These are phyloP conservation scores for Peromyscus eremicus DNA, from an alignment of 2,797 vertebrate species.

Conservation along the genomic window DNA sequence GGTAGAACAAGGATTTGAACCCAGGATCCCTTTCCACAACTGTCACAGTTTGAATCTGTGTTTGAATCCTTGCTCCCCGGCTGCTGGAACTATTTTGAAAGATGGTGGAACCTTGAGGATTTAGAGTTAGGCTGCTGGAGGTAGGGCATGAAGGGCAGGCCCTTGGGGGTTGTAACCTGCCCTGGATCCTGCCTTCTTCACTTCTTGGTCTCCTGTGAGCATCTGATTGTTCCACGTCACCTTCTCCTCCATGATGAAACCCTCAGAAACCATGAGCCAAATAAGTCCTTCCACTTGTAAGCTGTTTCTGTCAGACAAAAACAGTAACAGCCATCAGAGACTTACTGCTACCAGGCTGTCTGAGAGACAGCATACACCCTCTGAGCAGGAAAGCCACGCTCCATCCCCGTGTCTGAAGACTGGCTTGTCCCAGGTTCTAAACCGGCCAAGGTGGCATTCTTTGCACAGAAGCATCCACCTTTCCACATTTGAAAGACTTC, in stretches of 20 bases:
- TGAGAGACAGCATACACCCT: background rate
- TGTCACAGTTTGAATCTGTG: background rate
- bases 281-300: background rate
- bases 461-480: background rate
- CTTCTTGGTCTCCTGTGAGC: background rate
- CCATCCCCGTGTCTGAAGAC: fast-evolving
- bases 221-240: too few relatives aligned
- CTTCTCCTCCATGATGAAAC: too few relatives aligned
- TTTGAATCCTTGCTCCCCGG: background rate
- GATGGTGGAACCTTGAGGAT: background rate
- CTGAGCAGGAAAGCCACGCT: background rate
- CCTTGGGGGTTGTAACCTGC: background rate
- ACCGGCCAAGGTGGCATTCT: background rate
- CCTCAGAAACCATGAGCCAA: background rate
- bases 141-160: background rate
- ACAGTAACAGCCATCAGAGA: background rate
- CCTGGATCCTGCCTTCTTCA: background rate
- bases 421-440: background rate
- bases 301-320: background rate
- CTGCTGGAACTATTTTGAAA: background rate
- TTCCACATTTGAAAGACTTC: background rate
- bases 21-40: background rate
- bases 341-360: background rate
- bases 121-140: background rate
- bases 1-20: background rate